These are phyloP conservation scores for Megalops cyprinoides DNA, from an alignment of 2,797 vertebrate species.

Conservation along the genomic window DNA sequence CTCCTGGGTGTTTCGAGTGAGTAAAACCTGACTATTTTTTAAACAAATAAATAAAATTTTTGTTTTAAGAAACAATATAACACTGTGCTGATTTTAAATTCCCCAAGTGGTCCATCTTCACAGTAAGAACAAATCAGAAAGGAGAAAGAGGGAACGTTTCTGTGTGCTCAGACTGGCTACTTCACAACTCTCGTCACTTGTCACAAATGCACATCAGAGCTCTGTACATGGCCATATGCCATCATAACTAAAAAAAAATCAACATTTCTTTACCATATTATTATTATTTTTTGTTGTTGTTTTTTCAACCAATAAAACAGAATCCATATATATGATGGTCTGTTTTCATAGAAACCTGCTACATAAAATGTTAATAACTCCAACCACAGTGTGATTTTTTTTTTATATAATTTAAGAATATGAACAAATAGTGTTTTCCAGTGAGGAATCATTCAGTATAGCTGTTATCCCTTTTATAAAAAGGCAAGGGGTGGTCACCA, in stretches of 20 bases:
- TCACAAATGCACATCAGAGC: slow-evolving; percentile 64
- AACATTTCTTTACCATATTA: slow-evolving; percentile 72
- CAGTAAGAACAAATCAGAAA: slow-evolving; percentile 60
- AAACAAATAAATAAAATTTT: slow-evolving; percentile 63
- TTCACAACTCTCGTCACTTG: slow-evolving; percentile 53
- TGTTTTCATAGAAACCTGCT: slow-evolving; percentile 27
- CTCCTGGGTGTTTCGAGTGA: slow-evolving; percentile 66
- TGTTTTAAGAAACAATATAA: slow-evolving; percentile 68
- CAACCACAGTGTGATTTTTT: not conserved
- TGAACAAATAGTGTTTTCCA: not conserved
- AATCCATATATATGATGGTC: slow-evolving; percentile 51
- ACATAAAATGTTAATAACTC: not conserved
- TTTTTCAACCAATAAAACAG: slow-evolving; percentile 80
- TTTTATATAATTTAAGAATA: not conserved
- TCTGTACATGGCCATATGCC: slow-evolving; percentile 70
- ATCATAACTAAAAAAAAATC: slow-evolving; percentile 47
- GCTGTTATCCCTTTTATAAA: not conserved
- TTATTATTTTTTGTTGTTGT: slow-evolving; percentile 56
- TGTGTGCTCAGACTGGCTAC: too few relatives aligned
- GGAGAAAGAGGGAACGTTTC: not conserved
- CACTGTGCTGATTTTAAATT: slow-evolving; percentile 76
- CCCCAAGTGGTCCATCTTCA: slow-evolving; percentile 67
- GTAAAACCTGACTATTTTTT: slow-evolving; percentile 78
- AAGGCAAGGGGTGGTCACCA: not conserved
- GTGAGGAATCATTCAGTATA: not conserved